Conservation (phyloP, 2,113 vertebrate species). For the Donacobius atricapilla region DNA sequence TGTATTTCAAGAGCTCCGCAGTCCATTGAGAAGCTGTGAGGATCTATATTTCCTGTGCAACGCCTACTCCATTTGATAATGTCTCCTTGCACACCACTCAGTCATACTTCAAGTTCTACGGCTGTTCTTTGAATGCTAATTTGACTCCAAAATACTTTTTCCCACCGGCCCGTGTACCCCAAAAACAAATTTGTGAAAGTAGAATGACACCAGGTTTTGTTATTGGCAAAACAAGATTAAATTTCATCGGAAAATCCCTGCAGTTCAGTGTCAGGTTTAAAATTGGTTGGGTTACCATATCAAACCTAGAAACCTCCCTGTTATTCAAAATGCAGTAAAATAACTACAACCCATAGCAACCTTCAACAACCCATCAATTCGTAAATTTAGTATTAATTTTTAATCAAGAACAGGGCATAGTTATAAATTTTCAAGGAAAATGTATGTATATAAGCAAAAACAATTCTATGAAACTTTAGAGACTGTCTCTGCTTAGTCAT, state of each 20-base stretch:
- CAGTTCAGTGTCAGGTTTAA: background rate
- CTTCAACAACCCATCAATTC: background rate
- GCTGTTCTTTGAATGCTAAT: background rate
- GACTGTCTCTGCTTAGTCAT: background rate
- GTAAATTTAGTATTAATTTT: background rate
- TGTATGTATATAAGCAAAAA: background rate
- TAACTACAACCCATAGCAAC: background rate
- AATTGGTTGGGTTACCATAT: rapidly evolving
- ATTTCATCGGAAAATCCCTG: background rate
- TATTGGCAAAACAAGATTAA: background rate
- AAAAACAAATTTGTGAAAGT: background rate
- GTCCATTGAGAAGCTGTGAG: background rate
- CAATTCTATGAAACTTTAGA: background rate
- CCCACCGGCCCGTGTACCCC: background rate
- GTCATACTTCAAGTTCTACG: background rate
- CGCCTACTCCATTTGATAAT: background rate
- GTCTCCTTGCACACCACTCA: background rate
- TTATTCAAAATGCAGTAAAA: background rate
- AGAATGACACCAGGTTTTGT: background rate
- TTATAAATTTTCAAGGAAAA: background rate
- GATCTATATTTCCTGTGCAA: background rate
- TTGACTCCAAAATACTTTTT: background rate
- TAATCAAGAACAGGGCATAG: background rate
- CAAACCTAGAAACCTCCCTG: background rate
- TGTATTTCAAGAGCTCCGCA: background rate